Percentiles rank a stretch among this genome's conserved stretches.
phyloP scores from a whole-genome alignment of 2,888 invertebrate species.

The Drosophila birchii region DNA sequence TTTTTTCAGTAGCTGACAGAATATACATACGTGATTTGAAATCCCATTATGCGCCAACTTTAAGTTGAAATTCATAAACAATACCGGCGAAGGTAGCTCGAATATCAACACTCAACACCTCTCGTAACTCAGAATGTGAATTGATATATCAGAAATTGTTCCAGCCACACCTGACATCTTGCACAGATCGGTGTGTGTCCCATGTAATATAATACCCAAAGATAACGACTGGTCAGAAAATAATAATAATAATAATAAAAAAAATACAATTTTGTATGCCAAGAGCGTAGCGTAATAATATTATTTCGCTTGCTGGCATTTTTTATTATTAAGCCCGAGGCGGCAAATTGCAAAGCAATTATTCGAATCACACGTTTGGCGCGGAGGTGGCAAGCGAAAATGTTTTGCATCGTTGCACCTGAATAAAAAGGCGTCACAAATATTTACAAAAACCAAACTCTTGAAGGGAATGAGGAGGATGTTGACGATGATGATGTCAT shows the following conservation, averaged over 20 bases:
- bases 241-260: slow-evolving; percentile 12
- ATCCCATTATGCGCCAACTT: slow-evolving; percentile 26
- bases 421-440: slow-evolving; percentile 53
- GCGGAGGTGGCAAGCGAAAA: slow-evolving; percentile 55
- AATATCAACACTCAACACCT: slow-evolving; percentile 24
- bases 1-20: slow-evolving; percentile 28
- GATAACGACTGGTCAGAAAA: slow-evolving; percentile 35
- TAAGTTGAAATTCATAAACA: slow-evolving; percentile 33
- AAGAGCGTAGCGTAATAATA: slow-evolving; percentile 55
- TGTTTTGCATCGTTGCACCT: slow-evolving; percentile 74
- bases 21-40: slow-evolving; percentile 36
- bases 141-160: slow-evolving; percentile 64
- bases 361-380: slow-evolving; percentile 68
- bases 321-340: slow-evolving; percentile 34
- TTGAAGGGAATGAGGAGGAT: slow-evolving; percentile 2
- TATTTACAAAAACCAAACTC: slow-evolving; percentile 31
- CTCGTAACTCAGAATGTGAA: slow-evolving; percentile 35
- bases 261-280: slow-evolving; percentile 64
- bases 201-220: slow-evolving; percentile 59
- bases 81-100: background rate
- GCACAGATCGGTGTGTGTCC: slow-evolving; percentile 35
- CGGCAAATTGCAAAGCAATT: slow-evolving; percentile 74
- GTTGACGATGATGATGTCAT: slow-evolving; percentile 70
- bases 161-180: slow-evolving; percentile 68
- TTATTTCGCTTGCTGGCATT: slow-evolving; percentile 46